Conservation (phyloP, 2,113 vertebrate genomes). For the Turnix velox region DNA sequence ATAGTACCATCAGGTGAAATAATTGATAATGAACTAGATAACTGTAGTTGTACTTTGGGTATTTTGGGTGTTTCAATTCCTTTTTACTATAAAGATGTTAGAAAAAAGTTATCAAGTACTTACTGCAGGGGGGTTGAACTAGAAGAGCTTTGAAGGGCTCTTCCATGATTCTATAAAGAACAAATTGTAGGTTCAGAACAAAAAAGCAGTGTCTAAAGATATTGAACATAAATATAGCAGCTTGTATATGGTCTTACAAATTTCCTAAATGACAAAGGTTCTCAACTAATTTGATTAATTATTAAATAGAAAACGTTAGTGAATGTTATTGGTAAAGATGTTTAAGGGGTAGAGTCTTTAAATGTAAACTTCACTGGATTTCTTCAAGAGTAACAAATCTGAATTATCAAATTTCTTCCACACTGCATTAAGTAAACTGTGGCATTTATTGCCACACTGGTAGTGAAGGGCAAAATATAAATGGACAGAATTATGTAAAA, state of each 20-base stretch:
- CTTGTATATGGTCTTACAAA: background rate
- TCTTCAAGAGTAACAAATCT: background rate
- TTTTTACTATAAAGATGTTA: background rate
- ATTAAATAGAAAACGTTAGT: background rate
- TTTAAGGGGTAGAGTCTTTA: background rate
- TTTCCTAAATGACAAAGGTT: background rate
- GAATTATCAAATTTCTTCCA: background rate
- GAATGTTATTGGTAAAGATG: background rate
- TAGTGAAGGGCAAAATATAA: background rate
- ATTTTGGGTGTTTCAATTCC: background rate
- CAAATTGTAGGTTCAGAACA: background rate
- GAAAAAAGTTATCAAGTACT: background rate
- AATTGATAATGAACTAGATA: background rate
- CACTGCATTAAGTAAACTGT: background rate
- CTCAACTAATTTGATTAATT: background rate
- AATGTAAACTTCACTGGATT: background rate
- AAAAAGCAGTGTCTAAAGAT: background rate
- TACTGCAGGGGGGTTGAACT: no score
- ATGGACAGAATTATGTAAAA: background rate
- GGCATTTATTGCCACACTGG: background rate
- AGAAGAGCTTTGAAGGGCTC: no score
- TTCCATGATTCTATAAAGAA: no score
- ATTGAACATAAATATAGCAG: background rate
- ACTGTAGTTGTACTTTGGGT: background rate
- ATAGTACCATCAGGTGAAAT: background rate